Percentiles rank a stretch among this genome's conserved stretches.
phyloP scores from a whole-genome alignment of 2,888 invertebrate species.

The Trachelus tabidus region DNA sequence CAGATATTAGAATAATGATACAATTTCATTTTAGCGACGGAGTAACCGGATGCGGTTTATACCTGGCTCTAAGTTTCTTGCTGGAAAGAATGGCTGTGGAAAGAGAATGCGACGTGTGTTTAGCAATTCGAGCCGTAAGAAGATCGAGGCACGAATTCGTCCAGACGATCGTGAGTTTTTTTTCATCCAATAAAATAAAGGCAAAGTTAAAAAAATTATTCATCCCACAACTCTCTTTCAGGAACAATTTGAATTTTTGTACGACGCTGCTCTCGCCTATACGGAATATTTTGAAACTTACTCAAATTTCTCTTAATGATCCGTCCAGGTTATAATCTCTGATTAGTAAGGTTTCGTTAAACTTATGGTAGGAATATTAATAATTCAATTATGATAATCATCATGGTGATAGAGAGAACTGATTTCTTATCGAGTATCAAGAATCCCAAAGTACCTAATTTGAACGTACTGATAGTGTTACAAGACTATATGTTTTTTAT shows the following conservation, averaged over 20 bases:
- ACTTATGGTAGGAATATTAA: too few species aligned
- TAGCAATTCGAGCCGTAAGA: conserved; percentile 66
- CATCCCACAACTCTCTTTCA: conserved; percentile 34
- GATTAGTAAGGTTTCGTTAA: too few species aligned
- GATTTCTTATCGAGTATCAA: too few species aligned
- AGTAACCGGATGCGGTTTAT: conserved; percentile 66
- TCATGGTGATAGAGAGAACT: too few species aligned
- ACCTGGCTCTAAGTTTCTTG: conserved; percentile 64
- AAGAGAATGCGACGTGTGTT: conserved; percentile 67
- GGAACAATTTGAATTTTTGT: conserved; percentile 63
- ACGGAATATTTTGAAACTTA: conserved; percentile 57
- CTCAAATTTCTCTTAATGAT: conserved; percentile 49
- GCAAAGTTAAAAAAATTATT: too few species aligned
- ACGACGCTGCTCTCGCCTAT: conserved; percentile 58
- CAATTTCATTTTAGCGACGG: conserved; percentile 64
- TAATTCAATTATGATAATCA: too few species aligned
- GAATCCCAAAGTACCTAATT: too few species aligned
- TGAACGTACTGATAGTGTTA: too few species aligned
- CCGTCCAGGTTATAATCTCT: too few species aligned
- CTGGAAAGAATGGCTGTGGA: conserved; percentile 68
- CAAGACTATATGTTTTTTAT: too few species aligned
- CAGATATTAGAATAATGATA: too few species aligned
- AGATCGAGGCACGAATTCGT: conserved; percentile 65
- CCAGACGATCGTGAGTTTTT: conserved; percentile 48
- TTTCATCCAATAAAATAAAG: too few species aligned